Evolutionary conservation across 2,113 vertebrate species (phyloP).

Genomic region (Ochotona princeps): DNA sequence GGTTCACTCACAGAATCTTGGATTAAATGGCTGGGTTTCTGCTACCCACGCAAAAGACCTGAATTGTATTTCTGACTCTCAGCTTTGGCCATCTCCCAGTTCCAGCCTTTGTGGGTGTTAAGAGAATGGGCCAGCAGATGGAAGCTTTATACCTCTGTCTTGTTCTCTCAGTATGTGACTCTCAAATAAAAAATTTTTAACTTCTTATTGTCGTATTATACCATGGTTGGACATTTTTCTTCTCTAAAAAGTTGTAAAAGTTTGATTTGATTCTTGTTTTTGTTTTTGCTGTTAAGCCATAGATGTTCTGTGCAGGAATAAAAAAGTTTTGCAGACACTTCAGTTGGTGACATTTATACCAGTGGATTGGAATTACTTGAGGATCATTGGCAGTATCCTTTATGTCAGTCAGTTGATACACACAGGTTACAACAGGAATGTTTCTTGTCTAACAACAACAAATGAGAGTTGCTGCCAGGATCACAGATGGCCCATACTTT

Average conservation of each 20-base stretch:
- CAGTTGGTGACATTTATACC: slow-evolving; percentile 45
- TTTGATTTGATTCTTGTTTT: slow-evolving; percentile 11
- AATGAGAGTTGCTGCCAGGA: slow-evolving; percentile 11
- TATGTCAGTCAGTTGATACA: background rate
- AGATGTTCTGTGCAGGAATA: background rate
- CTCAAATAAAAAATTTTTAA: too few relatives aligned
- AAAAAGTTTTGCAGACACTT: background rate
- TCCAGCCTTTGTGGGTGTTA: too few relatives aligned
- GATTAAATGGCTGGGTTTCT: too few relatives aligned
- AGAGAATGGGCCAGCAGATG: too few relatives aligned
- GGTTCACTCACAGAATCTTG: too few relatives aligned
- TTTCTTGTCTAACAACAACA: background rate
- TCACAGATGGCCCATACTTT: slow-evolving; percentile 50
- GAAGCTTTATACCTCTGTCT: too few relatives aligned
- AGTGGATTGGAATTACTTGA: slow-evolving; percentile 31
- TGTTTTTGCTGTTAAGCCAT: background rate
- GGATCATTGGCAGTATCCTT: background rate
- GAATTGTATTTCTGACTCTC: too few relatives aligned
- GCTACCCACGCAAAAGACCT: too few relatives aligned
- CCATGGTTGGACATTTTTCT: background rate
- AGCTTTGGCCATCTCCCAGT: too few relatives aligned
- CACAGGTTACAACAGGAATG: slow-evolving; percentile 25
- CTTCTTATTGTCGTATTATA: background rate
- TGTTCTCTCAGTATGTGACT: too few relatives aligned
- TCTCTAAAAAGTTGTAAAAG: background rate